Base-by-base conservation (phyloP, 2,797 vertebrate genomes). In the Pangasius krempfi region DNA sequence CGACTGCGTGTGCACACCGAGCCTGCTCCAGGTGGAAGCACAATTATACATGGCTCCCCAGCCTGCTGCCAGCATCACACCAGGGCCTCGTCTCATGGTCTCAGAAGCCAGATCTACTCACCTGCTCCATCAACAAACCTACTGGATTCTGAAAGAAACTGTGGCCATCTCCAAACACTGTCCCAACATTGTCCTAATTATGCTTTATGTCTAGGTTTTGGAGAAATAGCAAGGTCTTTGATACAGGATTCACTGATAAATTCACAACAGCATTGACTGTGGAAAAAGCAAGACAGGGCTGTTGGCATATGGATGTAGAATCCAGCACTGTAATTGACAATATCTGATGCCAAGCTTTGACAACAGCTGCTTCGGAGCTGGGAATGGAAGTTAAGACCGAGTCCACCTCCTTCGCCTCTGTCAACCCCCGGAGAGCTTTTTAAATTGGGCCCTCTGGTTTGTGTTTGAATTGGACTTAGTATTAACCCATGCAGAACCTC, bases 371-470 rank as follows among this genome's bases (percentile, higher is more conserved):
- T 90, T 89, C 58, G 44, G 84, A 81, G 79, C 86, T 60, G 85
- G 72, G 82, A 85, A 37, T 84, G 56, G 85, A 86, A 87, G 83
- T 85, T 85, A 70, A 78, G 81, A 86, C 72, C 40, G 64, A 87
- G 87, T 68, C 84, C 60, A 2, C 22, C 60, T 87, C 62, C 56
- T 86, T 80, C 89, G 40, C 85, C 79, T 58, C 54, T 25, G 44
- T 88, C 90, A 91, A 90, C 92, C 94, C 92, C 93, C 78, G 73
- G 93, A 93, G 94, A 93, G 93, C 90, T 93, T 94, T 91, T 88
- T 88, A 95, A 94, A 94, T 95, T 93, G 94, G 92, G 92, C 92
- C 93, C 92, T 90, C 92, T 91, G 92, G 90, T 93, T 93, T 92
- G 86, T 92, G 93, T 92, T 94, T 92, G 89, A 92, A 88, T 94